Evolutionary conservation across 2,888 invertebrate species (phyloP), one percentile per base, ranked within the genome.

Genomic region (Lottia scabra): DNA sequence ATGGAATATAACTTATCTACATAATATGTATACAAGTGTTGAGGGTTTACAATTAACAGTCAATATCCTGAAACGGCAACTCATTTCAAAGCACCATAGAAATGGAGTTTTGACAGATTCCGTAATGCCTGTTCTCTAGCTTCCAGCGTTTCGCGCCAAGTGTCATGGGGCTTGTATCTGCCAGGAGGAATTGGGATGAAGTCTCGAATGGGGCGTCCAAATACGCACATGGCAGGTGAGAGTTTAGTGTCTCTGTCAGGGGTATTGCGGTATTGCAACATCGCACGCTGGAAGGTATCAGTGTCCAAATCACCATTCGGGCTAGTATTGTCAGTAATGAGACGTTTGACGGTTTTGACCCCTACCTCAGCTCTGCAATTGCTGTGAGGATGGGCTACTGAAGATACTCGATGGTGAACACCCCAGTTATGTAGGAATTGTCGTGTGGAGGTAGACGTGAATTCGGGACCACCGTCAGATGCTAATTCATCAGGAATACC

Each of bases 341-440:
- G 70, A n/a, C 82, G 75, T 63, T 83, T 80, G 6, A 83, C 71
- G 12, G 83, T 81, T 65, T 84, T 82, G n/a, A 83, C 79, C 0
- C 80, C 78, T 43, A 83, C 66, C 63, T 82, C 82, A 1, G 82
- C 83, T 0, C 80, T 38, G 63, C 82, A 81, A 69, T 83, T 83
- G 68, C 79, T 81, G 72, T 81, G 81, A 4, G 79, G 27, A 63
- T 77, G 82, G 10, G 80, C 80, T 0, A 84, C 82, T 2, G 81
- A 84, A n/a, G 83, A 83, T 1, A 82, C 67, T 0, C 80, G 67
- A 56, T 83, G 81, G 64, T 80, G 72, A 0, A 84, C 79, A n/a
- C 82, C 80, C 82, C 82, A 84, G 19, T 73, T 44, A 16, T 73
- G 64, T 1, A 84, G 74, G 64, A 84, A 84, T 23, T 63, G 30